Base-by-base conservation (phyloP, 2,113 vertebrate genomes). In the Hipposideros armiger region DNA sequence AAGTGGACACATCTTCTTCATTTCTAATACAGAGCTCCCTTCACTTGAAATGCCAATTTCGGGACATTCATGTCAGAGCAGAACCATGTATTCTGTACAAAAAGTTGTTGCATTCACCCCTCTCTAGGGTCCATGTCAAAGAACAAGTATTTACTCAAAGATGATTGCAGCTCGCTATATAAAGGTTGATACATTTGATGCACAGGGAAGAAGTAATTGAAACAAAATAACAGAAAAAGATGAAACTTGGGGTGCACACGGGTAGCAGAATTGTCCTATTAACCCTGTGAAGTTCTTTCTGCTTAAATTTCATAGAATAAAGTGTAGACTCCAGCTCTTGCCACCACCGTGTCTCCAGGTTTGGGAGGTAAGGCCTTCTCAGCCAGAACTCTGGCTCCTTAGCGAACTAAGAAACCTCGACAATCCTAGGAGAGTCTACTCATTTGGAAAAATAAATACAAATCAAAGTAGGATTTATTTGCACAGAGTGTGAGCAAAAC, bases 391-490 rank as follows among this genome's bases (percentile, higher is more conserved):
- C 66, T 62, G 26, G 20, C 56, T 45, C 11, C 4, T 78, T 11
- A 58, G 15, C 17, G 73, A 70, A 72, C n/a, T 62, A 30, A 7
- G 72, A 81, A 73, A 40, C 26, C 14, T 64, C 36, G 22, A 67
- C 42, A 20, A 52, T 84, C 52, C 32, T 54, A 95, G 11, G 30
- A 60, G 47, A 54, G 42, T 45, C n/a, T 24, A 36, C 77, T 78
- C 73, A 30, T 85, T 62, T 81, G 22, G 40, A 73, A 78, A 95
- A 73, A n/a, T 56, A 92, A 84, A 73, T n/a, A n/a, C n/a, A 56
- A 80, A 86, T 73, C 16, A 70, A 73, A 72, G 36, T 69, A 60
- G 32, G 20, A 45, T 60, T 84, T 81, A 85, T 76, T 62, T 74
- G 50, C 10, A 60, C 7, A 45, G 28, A 26, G 9, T 69, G 24